Evolutionary conservation across 2,888 invertebrate genomes (phyloP), one percentile per base, ranked within the genome.

Genomic region (Lamellibrachia columna): DNA sequence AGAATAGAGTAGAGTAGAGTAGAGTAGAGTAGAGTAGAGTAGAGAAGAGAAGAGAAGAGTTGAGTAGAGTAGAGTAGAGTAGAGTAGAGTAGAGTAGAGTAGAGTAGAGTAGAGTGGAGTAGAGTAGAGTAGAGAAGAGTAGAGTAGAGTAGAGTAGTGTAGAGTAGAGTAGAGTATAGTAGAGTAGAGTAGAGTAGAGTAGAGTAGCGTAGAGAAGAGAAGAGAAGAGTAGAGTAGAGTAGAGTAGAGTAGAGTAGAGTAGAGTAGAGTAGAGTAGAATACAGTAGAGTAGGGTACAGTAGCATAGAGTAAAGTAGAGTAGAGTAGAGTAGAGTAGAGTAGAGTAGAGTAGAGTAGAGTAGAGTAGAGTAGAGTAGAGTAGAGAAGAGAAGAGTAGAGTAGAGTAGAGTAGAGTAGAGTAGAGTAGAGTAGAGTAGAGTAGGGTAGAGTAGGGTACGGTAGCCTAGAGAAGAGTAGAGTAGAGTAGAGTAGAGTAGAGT

Each of bases 341-440:
- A 90, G 90, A 90, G 90, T 90, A 90, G 90, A 90, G 90, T 90
- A 90, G 90, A 90, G 90, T 90, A 90, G 90, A 90, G 90, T 90
- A 90, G 90, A 90, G 90, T 90, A 90, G 90, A 90, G 90, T 90
- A 90, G 90, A 90, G 90, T 90, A 90, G 90, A 90, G 90, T 90
- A 90, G 90, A 90, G 90, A 15, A 90, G 90, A 90, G 90, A 15
- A 90, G 90, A 90, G 90, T 90, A 90, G 90, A 90, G 90, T 90
- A 90, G 90, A 90, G 90, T 90, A 90, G 90, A 90, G 90, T 90
- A 90, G 90, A 90, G 90, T 90, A 55, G 92, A 90, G 90, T 90
- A 90, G 90, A 90, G 90, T 90, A 90, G 90, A 90, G 90, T 9
- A 55, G 92, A 92, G 9, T 11, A 28, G 92, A 90, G 92, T 22